A percentile compares a stretch with the other conserved stretches of the same genome.
Conservation (phyloP, 2,888 invertebrate genomes). For the Lysandra coridon region DNA sequence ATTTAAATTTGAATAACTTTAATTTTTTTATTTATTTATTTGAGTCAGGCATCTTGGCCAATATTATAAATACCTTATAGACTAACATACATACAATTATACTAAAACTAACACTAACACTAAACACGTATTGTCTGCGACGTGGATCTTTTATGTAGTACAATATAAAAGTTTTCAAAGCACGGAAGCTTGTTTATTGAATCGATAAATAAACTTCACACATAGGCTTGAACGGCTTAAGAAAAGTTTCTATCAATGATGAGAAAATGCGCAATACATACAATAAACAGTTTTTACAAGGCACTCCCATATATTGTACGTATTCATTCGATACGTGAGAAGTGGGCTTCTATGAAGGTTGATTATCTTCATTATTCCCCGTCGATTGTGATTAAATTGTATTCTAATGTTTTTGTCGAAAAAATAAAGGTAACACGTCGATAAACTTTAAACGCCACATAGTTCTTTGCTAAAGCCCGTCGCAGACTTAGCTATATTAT, state of each 20-base stretch:
- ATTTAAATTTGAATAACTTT: no score
- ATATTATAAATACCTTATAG: no score
- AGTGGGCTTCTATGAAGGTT: neutral
- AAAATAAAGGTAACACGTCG: no score
- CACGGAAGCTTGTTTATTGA: neutral
- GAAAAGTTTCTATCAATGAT: conserved; percentile 18
- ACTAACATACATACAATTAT: no score
- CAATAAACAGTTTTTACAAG: conserved; percentile 20
- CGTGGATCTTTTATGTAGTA: neutral
- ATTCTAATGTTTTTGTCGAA: neutral
- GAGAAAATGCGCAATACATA: conserved; percentile 14
- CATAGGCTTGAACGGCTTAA: neutral
- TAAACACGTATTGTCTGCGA: no score
- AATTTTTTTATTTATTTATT: no score
- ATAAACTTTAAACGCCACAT: neutral
- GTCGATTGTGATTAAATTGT: neutral
- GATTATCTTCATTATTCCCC: neutral
- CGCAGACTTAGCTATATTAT: no score
- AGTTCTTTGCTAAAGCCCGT: no score
- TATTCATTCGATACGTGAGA: neutral
- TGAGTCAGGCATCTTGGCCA: no score
- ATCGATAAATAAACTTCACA: conserved; percentile 6
- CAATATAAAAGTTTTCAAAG: neutral
- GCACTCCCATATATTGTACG: conserved; percentile 18
- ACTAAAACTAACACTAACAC: no score